A percentile compares a stretch with the other conserved stretches of the same genome.
These are phyloP conservation scores for Ibidorhyncha struthersii DNA, from an alignment of 2,113 vertebrate genomes.

Conservation along the genomic window DNA sequence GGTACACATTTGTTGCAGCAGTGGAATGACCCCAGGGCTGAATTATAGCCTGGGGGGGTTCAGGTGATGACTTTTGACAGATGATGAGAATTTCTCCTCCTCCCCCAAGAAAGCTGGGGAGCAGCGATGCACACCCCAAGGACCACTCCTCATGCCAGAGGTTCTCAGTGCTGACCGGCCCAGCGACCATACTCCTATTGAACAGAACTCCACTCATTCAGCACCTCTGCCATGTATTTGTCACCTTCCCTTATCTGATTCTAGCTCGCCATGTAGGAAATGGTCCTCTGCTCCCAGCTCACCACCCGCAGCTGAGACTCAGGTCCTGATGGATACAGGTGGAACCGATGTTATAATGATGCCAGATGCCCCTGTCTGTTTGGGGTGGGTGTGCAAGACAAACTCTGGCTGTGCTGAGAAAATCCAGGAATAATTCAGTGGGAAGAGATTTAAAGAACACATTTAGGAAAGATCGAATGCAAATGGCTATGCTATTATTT, in stretches of 20 bases:
- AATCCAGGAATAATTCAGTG: background rate
- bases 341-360: background rate
- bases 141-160: background rate
- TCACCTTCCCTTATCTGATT: background rate
- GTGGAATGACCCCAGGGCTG: background rate
- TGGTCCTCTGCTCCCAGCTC: background rate
- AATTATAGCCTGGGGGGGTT: background rate
- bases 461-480: background rate
- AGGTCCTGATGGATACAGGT: background rate
- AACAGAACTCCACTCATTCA: background rate
- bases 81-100: background rate
- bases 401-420: background rate
- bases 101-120: background rate
- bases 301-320: background rate
- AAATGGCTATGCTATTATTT: background rate
- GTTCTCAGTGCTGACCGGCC: background rate
- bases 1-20: background rate
- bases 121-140: fast-evolving
- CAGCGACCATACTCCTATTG: fast-evolving
- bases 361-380: background rate
- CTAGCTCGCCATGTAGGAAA: background rate
- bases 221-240: background rate
- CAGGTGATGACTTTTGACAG: background rate
- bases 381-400: background rate
- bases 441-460: background rate